These are phyloP conservation scores for Drosophila melanosoma DNA, from an alignment of 2,888 invertebrate species.

Conservation along the genomic window DNA sequence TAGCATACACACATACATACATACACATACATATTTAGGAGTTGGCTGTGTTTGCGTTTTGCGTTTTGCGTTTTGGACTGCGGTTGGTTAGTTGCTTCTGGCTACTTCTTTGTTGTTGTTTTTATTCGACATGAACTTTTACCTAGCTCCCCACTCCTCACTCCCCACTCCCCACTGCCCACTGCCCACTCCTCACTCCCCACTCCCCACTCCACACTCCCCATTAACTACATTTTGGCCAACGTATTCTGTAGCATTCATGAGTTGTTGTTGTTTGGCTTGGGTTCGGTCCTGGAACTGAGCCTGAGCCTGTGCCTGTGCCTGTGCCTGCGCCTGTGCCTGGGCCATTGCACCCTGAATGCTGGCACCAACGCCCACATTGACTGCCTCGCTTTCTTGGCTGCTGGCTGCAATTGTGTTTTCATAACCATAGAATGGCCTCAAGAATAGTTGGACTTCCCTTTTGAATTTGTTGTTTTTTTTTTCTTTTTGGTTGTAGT, in stretches of 20 bases:
- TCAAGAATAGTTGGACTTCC: constrained; percentile 42
- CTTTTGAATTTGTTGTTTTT: not conserved
- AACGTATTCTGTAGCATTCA: constrained; percentile 55
- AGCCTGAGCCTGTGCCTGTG: constrained; percentile 15
- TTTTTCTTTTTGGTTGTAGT: constrained; percentile 10
- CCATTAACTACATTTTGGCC: constrained; percentile 35
- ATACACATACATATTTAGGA: constrained; percentile 22
- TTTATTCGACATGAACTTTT: constrained; percentile 63
- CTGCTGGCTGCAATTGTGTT: constrained; percentile 54
- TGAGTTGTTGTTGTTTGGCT: constrained; percentile 27
- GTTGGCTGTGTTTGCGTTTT: constrained; percentile 14
- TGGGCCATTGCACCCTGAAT: constrained; percentile 31
- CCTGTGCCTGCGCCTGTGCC: constrained; percentile 6
- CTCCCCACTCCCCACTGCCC: not conserved
- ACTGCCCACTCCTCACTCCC: not conserved
- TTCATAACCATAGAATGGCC: constrained; percentile 74
- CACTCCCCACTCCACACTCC: not conserved
- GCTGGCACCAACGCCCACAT: constrained; percentile 26
- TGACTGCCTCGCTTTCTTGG: constrained; percentile 16
- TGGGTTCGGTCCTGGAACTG: constrained; percentile 14
- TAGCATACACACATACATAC: constrained; percentile 20
- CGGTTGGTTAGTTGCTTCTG: constrained; percentile 32
- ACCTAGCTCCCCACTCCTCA: constrained; percentile 23
- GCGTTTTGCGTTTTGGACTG: constrained; percentile 2
- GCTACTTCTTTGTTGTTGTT: constrained; percentile 28